Percentiles rank a stretch among this genome's conserved stretches.
Evolutionary conservation across 2,888 invertebrate species (phyloP).

Genomic region (Neoaliturus tenellus): DNA sequence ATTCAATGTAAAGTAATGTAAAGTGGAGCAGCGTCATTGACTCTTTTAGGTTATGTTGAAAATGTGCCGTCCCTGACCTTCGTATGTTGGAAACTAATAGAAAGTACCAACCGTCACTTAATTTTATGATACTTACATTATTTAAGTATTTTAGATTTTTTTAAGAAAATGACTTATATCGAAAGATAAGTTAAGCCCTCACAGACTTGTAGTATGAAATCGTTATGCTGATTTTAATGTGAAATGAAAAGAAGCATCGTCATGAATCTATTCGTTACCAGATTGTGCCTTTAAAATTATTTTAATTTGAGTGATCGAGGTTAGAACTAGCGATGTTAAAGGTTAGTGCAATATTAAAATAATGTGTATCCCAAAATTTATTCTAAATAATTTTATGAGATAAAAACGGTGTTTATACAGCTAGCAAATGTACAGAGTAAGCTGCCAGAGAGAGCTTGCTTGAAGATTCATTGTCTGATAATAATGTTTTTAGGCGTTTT

Average conservation of each 20-base stretch:
- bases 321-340: too few relatives aligned
- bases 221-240: not conserved
- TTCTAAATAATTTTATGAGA: too few relatives aligned
- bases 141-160: not conserved
- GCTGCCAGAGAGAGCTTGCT: too few relatives aligned
- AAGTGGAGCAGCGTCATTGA: not conserved
- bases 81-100: not conserved
- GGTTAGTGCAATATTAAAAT: slow-evolving; percentile 28
- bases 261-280: slow-evolving; percentile 23
- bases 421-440: too few relatives aligned
- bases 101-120: not conserved
- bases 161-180: not conserved
- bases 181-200: not conserved
- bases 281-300: slow-evolving; percentile 36
- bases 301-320: not conserved
- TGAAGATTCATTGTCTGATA: too few relatives aligned
- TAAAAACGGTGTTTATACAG: too few relatives aligned
- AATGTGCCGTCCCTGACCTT: not conserved
- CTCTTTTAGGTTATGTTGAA: not conserved
- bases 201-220: not conserved
- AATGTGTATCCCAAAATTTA: not conserved
- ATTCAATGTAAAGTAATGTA: not conserved
- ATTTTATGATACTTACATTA: not conserved
- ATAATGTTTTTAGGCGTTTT: too few relatives aligned
- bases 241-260: not conserved